Base-by-base conservation (phyloP, 2,888 invertebrate genomes). In the Mylabris sibirica region DNA sequence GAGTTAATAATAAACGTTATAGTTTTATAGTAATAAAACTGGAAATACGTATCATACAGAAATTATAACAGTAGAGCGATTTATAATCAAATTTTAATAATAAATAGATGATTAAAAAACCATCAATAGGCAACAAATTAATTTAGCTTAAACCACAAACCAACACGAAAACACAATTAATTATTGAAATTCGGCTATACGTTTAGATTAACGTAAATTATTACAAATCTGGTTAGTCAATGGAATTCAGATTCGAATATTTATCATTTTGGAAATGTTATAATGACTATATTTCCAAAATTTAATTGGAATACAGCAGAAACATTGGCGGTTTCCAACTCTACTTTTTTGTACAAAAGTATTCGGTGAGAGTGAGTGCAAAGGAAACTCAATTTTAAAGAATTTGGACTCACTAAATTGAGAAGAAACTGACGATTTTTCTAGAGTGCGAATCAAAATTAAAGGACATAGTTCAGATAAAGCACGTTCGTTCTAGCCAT, bases 161-260 rank as follows among this genome's bases (percentile, higher is more conserved):
- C 24, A 57, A 24, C 26, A 57, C n/a, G 57, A 57, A 57, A 57
- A 26, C 6, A 57, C 26, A 4, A 57, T 57, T 57, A 57, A 57
- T 57, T 57, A 57, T 57, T 57, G 57, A 57, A 57, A 57, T 57
- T 57, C 3, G 26, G 12, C 26, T 14, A 57, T 57, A n/a, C 9
- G 22, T 57, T 57, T 14, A 24, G 24, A 26, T 57, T 57, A 57
- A 26, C 14, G 57, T 57, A 57, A 57, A 57, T 57, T 57, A 26
- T 57, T 57, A 26, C 26, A 24, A 26, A 57, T 26, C 11, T 57
- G n/a, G 57, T 57, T 57, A 57, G 9, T 57, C 24, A 57, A 4
- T 57, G 24, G 57, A 26, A 57, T 24, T 57, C 14, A 26, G 4
- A 57, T 57, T 26, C 24, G 4, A 24, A 57, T 57, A 57, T 57